Conservation (phyloP, 2,888 invertebrate species). For the Xanthorhoe designata region DNA sequence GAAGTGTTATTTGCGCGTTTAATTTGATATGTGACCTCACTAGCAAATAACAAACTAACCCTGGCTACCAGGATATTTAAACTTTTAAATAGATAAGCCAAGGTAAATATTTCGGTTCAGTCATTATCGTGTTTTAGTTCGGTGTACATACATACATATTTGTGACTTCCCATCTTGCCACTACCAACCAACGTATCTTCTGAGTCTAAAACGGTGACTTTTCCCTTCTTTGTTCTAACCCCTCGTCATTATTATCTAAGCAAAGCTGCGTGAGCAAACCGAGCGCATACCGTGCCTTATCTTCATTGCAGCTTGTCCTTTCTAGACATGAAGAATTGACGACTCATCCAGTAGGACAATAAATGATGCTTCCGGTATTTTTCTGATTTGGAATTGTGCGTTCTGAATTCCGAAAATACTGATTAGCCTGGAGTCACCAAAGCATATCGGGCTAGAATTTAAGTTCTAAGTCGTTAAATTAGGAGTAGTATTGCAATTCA, state of each 20-base stretch:
- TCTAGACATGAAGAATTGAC: conserved; percentile 19
- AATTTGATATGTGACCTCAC: conserved; percentile 39
- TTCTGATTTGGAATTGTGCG: not conserved
- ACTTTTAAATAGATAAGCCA: conserved; percentile 7
- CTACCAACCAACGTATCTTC: not conserved
- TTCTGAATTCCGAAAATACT: not conserved
- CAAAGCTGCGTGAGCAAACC: conserved; percentile 25
- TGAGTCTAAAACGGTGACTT: conserved; percentile 5
- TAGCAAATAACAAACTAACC: conserved; percentile 36
- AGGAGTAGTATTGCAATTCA: too few relatives aligned
- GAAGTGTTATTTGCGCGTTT: conserved; percentile 41
- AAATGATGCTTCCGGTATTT: conserved; percentile 13
- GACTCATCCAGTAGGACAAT: conserved; percentile 26
- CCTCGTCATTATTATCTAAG: conserved; percentile 16
- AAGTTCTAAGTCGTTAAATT: too few relatives aligned
- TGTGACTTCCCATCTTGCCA: not conserved
- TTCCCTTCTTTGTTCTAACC: conserved; percentile 19
- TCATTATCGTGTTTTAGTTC: not conserved
- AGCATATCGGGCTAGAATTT: too few relatives aligned
- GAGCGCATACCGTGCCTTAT: conserved; percentile 28
- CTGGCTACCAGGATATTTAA: conserved; percentile 36
- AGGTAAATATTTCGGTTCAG: conserved; percentile 2
- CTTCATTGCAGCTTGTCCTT: conserved; percentile 25
- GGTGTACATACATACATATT: not conserved
- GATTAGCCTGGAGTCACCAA: not conserved